Conservation (phyloP, 2,888 invertebrate species). For the Epistrophe eligans region DNA sequence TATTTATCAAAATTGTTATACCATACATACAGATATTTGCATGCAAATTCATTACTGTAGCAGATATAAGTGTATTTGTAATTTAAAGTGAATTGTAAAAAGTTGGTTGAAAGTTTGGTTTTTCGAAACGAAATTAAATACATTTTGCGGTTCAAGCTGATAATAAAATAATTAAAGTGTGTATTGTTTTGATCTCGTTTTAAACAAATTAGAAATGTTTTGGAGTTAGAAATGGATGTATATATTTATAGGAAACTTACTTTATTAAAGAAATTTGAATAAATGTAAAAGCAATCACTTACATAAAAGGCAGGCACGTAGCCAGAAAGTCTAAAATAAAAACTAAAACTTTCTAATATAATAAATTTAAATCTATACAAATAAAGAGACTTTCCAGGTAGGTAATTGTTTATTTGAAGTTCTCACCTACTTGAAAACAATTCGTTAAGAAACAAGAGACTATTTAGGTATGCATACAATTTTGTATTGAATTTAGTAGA, state of each 20-base stretch:
- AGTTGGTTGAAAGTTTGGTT: slow-evolving; percentile 55
- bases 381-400: too few relatives aligned
- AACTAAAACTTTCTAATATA: too few relatives aligned
- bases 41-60: background rate
- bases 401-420: too few relatives aligned
- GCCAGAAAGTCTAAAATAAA: too few relatives aligned
- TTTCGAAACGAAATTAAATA: slow-evolving; percentile 40
- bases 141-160: slow-evolving; percentile 16
- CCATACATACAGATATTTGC: background rate
- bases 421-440: too few relatives aligned
- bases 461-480: too few relatives aligned
- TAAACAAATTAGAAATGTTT: slow-evolving; percentile 25
- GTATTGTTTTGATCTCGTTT: background rate
- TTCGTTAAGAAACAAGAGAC: too few relatives aligned
- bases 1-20: slow-evolving; percentile 9
- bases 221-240: background rate
- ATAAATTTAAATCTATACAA: too few relatives aligned
- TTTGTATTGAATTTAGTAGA: too few relatives aligned
- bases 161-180: slow-evolving; percentile 25
- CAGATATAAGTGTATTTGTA: slow-evolving; percentile 7
- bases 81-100: slow-evolving; percentile 54
- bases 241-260: background rate
- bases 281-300: too few relatives aligned
- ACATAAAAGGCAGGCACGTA: too few relatives aligned
- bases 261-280: too few relatives aligned